These are phyloP conservation scores for Holothuria scabra DNA, from an alignment of 53 echinoderm and acorn worm species.

Conservation along the genomic window DNA sequence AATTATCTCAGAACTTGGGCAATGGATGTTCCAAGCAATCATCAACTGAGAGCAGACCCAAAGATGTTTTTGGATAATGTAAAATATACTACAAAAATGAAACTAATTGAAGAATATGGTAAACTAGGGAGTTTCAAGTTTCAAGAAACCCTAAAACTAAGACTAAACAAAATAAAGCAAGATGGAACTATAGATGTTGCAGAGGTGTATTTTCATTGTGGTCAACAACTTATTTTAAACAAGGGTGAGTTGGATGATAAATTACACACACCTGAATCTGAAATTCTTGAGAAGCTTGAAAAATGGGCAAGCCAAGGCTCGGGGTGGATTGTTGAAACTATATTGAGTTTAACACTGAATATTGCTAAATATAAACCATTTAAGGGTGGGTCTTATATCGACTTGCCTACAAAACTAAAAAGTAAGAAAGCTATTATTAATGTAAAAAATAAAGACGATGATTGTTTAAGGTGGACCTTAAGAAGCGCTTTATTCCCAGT, in stretches of 20 bases:
- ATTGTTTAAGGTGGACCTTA: no score
- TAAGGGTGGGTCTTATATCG: no score
- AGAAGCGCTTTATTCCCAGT: no score
- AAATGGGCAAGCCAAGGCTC: slow-evolving; percentile 2
- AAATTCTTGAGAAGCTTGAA: background rate
- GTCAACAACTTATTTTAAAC: no score
- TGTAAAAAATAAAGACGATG: no score
- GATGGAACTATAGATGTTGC: no score
- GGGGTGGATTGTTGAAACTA: background rate
- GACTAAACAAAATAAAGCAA: no score
- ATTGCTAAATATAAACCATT: slow-evolving; percentile 1
- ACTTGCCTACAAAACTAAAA: background rate
- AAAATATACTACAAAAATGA: background rate
- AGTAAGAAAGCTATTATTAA: background rate
- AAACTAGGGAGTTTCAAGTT: background rate
- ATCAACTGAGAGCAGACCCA: background rate
- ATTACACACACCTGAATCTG: no score
- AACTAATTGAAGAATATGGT: slow-evolving; percentile 2
- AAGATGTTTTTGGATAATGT: background rate
- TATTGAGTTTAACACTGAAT: background rate
- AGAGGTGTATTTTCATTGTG: no score
- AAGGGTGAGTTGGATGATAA: no score
- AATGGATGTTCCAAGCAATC: background rate
- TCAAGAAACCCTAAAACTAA: no score
- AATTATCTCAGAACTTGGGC: background rate